A percentile compares a stretch with the other conserved stretches of the same genome.
Evolutionary conservation across 1,140 invertebrate species (phyloP).

Genomic region (Cydia amplana): DNA sequence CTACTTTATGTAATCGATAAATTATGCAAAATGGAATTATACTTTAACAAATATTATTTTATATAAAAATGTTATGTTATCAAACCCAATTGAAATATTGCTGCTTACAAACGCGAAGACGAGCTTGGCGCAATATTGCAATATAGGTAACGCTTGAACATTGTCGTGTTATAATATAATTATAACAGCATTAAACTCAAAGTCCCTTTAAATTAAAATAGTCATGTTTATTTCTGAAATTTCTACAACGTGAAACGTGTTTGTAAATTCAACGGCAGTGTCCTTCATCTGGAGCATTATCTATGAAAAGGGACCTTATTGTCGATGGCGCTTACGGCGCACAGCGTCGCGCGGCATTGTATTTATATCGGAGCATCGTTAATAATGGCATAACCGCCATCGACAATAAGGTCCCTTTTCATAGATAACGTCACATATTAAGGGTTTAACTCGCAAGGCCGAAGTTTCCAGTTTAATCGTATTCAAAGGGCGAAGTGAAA

Average conservation of each 20-base stretch:
- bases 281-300: too few species aligned
- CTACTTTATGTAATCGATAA: too few species aligned
- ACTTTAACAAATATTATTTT: too few species aligned
- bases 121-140: not conserved
- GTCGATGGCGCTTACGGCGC: too few species aligned
- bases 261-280: conserved; percentile 13
- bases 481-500: conserved; percentile 34
- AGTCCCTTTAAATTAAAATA: conserved; percentile 4
- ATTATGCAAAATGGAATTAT: too few species aligned
- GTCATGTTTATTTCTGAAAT: not conserved
- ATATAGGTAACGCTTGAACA: not conserved
- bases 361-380: too few species aligned
- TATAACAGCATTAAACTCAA: conserved; percentile 21
- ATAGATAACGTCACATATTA: too few species aligned
- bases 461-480: conserved; percentile 33
- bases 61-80: not conserved
- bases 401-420: too few species aligned
- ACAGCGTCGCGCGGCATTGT: too few species aligned
- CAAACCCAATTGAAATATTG: not conserved
- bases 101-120: not conserved
- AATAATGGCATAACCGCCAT: too few species aligned
- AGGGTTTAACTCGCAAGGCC: conserved; percentile 10
- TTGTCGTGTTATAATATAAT: conserved; percentile 1
- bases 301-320: too few species aligned
- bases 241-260: not conserved